Percentiles rank a stretch among this genome's conserved stretches.
phyloP scores from a whole-genome alignment of 2,888 invertebrate species.

The Asteroscopus sphinx region DNA sequence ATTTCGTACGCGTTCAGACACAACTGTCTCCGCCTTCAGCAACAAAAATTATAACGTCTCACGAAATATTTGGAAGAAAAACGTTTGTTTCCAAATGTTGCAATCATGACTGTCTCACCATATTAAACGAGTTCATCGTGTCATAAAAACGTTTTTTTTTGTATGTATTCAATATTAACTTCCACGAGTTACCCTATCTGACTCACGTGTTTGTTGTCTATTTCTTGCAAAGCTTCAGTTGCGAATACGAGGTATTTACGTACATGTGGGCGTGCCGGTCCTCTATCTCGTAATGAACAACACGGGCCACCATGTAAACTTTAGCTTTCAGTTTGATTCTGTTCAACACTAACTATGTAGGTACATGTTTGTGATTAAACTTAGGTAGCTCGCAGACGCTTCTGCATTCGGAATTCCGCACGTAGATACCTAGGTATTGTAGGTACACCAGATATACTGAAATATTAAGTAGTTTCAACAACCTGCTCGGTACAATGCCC shows the following conservation, averaged over 20 bases:
- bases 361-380: conserved; percentile 42
- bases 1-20: conserved; percentile 29
- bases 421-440: no score
- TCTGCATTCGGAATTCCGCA: conserved; percentile 34
- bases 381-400: conserved; percentile 28
- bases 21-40: conserved; percentile 29
- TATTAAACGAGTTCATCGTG: conserved; percentile 19
- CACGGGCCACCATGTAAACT: conserved; percentile 26
- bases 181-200: conserved; percentile 12
- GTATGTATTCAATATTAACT: conserved; percentile 18
- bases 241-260: conserved; percentile 16
- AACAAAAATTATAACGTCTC: conserved; percentile 28
- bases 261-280: conserved; percentile 17
- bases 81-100: conserved; percentile 24
- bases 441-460: conserved; percentile 42
- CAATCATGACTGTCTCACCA: conserved; percentile 8
- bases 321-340: conserved; percentile 34
- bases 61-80: conserved; percentile 16
- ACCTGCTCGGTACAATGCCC: conserved; percentile 30
- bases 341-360: conserved; percentile 22
- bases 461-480: conserved; percentile 51
- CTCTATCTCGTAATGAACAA: conserved; percentile 19
- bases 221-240: conserved; percentile 22
- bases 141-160: conserved; percentile 11
- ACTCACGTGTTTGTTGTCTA: conserved; percentile 36